Evolutionary conservation across 2,888 invertebrate species (phyloP), one percentile per base, ranked within the genome.

Genomic region (Drosophila meridionalis): DNA sequence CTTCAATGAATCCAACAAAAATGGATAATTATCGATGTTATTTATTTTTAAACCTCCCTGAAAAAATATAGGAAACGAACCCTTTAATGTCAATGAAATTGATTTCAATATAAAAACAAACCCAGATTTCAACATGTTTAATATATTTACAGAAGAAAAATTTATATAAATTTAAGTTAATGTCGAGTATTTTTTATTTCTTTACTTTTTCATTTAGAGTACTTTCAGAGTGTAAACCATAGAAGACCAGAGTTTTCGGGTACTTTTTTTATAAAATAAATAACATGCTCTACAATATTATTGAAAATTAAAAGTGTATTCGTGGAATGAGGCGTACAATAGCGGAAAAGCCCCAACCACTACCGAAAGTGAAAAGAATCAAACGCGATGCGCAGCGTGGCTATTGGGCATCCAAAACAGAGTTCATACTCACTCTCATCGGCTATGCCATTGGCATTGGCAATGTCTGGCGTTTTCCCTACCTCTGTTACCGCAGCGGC

Each of bases 381-480:
- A 52, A 57, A 2, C 90, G 91, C 40, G 93, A 93, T 78, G 79
- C 34, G 20, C 82, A 92, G 67, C 90, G 95, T 45, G 97, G 96
- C 50, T 95, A 95, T 75, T 97, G 97, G 97, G 95, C 94, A 28
- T 95, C 94, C 72, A 96, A 96, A 93, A 93, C 95, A 20, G 97
- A 97, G 92, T 97, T 97, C 92, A 93, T 97, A 43, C 93, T 97
- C 64, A 96, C 97, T 34, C 96, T 97, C 86, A 94, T 97, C 60
- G 97, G 97, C 32, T 97, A 97, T 89, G 97, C 97, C 6, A 96
- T 97, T 60, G 97, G 97, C 55, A 96, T 97, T 69, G 97, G 97
- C 68, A 97, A 97, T 92, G 95, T 97, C 12, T 97, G 97, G 97
- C 94, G 97, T 76, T 97, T 97, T 93, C 97, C 97, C 0, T 97